Conservation (phyloP, 92 coral and sea anemone species). For the Virgularia gustaviana region DNA sequence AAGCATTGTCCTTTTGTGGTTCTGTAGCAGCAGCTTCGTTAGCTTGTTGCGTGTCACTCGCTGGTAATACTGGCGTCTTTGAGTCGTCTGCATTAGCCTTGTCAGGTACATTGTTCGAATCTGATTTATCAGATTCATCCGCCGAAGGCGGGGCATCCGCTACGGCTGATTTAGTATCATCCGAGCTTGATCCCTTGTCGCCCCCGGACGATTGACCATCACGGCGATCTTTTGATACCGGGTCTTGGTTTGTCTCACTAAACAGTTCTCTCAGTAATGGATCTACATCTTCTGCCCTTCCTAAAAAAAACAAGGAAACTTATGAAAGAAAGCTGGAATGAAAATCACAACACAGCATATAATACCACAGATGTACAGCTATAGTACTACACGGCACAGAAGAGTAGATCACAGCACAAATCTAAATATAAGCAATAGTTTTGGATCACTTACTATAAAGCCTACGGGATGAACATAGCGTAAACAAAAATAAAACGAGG, state of each 20-base stretch:
- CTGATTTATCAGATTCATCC: neutral
- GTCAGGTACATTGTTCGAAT: too few species aligned
- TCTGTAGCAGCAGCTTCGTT: too few species aligned
- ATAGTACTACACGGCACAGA: too few species aligned
- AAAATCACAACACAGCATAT: neutral
- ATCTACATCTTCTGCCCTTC: slow-evolving; percentile 34
- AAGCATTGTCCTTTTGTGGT: too few species aligned
- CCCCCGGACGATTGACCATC: slow-evolving; percentile 33
- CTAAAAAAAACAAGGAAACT: neutral
- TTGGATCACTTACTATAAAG: slow-evolving; percentile 38
- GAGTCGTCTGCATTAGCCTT: too few species aligned
- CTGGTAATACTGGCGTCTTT: neutral
- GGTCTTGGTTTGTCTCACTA: slow-evolving; percentile 29
- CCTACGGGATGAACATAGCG: slow-evolving; percentile 35
- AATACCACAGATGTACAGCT: too few species aligned
- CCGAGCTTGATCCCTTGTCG: neutral
- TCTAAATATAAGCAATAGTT: too few species aligned
- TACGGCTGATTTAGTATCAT: neutral
- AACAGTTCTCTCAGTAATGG: slow-evolving; percentile 36
- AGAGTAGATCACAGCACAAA: too few species aligned
- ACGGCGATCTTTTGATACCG: slow-evolving; percentile 34
- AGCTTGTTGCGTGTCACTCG: neutral
- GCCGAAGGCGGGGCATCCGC: neutral
- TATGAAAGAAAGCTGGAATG: too few species aligned
- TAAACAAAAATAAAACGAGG: slow-evolving; percentile 26